These are phyloP conservation scores for Lasaia peninsularis DNA, from an alignment of 1,140 invertebrate species.

Conservation along the genomic window DNA sequence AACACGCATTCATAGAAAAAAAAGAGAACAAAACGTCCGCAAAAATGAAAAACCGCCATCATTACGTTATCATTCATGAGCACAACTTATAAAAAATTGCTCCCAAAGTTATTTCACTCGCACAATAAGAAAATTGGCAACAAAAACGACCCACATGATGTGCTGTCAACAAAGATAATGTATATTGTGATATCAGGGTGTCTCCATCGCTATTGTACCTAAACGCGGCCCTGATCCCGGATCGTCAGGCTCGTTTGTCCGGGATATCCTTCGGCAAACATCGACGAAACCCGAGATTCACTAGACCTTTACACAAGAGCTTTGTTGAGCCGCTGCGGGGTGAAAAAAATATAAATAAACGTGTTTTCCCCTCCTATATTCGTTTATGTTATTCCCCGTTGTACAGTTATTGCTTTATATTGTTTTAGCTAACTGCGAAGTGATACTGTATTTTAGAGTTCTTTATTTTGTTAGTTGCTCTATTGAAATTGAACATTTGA, in stretches of 20 bases:
- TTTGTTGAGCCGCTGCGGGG: slow-evolving; percentile 49
- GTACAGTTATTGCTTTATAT: slow-evolving; percentile 45
- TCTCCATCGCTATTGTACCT: slow-evolving; percentile 59
- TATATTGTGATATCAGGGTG: slow-evolving; percentile 63
- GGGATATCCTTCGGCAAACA: slow-evolving; percentile 70
- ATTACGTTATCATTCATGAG: slow-evolving; percentile 26
- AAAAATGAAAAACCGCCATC: slow-evolving; percentile 2
- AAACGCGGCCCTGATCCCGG: slow-evolving; percentile 58
- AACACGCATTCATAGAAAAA: background rate
- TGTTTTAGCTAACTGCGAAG: slow-evolving; percentile 27
- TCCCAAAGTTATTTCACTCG: slow-evolving; percentile 54
- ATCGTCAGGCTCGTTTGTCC: slow-evolving; percentile 65
- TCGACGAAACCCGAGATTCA: slow-evolving; percentile 67
- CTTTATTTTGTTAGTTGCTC: slow-evolving; percentile 19
- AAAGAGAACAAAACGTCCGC: background rate
- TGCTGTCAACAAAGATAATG: slow-evolving; percentile 71
- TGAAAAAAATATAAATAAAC: slow-evolving; percentile 62
- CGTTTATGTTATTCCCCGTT: slow-evolving; percentile 31
- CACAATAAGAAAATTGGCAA: slow-evolving; percentile 65
- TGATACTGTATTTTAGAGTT: slow-evolving; percentile 2
- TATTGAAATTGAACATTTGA: no score
- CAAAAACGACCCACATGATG: slow-evolving; percentile 70
- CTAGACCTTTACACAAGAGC: slow-evolving; percentile 66
- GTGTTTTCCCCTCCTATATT: slow-evolving; percentile 25
- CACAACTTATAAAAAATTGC: slow-evolving; percentile 43